Evolutionary conservation across 2,797 vertebrate species (phyloP).

Genomic region (Crenuchus spilurus): DNA sequence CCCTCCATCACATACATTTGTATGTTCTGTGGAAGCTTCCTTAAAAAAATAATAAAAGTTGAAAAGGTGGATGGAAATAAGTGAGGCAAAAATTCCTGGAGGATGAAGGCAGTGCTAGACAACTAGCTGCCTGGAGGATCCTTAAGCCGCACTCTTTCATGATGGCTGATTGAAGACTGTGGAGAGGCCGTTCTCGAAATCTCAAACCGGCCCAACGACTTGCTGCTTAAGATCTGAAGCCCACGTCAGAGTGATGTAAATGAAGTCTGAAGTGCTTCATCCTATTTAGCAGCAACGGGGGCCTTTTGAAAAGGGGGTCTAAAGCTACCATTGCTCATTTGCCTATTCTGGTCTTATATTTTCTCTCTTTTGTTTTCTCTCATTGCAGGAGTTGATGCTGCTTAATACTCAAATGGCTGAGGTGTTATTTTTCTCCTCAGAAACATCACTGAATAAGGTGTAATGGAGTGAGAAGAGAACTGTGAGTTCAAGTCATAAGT

Average conservation of each 20-base stretch:
- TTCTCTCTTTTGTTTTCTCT: conserved; percentile 14
- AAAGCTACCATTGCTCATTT: conserved; percentile 65
- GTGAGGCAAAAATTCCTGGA: conserved; percentile 73
- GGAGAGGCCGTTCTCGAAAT: conserved; percentile 76
- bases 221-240: conserved; percentile 79
- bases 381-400: background rate
- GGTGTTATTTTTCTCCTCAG: background rate
- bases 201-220: conserved; percentile 73
- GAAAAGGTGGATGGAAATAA: conserved; percentile 80
- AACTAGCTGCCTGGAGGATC: conserved; percentile 82
- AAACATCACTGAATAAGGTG: background rate
- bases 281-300: conserved; percentile 73
- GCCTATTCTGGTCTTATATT: conserved; percentile 18
- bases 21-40: conserved; percentile 74
- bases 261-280: conserved; percentile 84
- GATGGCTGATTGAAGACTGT: conserved; percentile 83
- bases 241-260: conserved; percentile 86
- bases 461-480: background rate
- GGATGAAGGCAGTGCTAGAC: conserved; percentile 78
- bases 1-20: conserved; percentile 67
- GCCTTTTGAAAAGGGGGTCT: conserved; percentile 75
- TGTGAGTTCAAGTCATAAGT: background rate
- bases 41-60: conserved; percentile 76
- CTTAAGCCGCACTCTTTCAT: conserved; percentile 83
- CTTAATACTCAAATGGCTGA: conserved; percentile 2